A percentile compares a stretch with the other conserved stretches of the same genome.
phyloP scores from a whole-genome alignment of 2,797 vertebrate genomes.

The Cryptoblepharus egeriae region DNA sequence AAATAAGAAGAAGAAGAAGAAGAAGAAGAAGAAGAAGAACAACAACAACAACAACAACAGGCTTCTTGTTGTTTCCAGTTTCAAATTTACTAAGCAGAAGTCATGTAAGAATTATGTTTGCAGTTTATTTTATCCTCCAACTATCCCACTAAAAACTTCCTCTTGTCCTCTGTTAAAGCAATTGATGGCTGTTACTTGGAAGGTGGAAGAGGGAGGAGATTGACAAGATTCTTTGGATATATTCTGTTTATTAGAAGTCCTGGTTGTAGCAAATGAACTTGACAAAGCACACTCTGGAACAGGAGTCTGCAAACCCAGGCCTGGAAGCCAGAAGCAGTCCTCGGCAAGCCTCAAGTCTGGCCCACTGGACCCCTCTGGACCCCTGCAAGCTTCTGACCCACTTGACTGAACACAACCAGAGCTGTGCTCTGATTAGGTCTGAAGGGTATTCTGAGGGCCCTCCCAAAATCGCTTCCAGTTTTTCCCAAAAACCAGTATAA shows the following conservation, averaged over 20 bases:
- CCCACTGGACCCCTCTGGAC: too few relatives aligned
- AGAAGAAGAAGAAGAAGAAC: too few relatives aligned
- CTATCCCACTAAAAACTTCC: neutral
- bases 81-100: neutral
- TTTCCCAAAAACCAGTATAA: too few relatives aligned
- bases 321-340: too few relatives aligned
- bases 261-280: neutral
- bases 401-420: too few relatives aligned
- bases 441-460: too few relatives aligned
- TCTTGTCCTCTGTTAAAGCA: neutral
- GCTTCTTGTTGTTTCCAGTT: neutral
- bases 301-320: too few relatives aligned
- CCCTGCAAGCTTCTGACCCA: too few relatives aligned
- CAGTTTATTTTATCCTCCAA: constrained; percentile 4
- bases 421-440: too few relatives aligned
- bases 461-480: too few relatives aligned
- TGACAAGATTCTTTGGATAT: neutral
- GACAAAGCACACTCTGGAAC: neutral
- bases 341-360: too few relatives aligned
- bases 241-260: neutral
- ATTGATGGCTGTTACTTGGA: neutral
- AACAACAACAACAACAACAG: neutral
- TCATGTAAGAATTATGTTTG: neutral
- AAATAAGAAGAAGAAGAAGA: too few relatives aligned
- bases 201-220: neutral